Conservation (phyloP, 1,140 invertebrate species). For the Drosophila littoralis region DNA sequence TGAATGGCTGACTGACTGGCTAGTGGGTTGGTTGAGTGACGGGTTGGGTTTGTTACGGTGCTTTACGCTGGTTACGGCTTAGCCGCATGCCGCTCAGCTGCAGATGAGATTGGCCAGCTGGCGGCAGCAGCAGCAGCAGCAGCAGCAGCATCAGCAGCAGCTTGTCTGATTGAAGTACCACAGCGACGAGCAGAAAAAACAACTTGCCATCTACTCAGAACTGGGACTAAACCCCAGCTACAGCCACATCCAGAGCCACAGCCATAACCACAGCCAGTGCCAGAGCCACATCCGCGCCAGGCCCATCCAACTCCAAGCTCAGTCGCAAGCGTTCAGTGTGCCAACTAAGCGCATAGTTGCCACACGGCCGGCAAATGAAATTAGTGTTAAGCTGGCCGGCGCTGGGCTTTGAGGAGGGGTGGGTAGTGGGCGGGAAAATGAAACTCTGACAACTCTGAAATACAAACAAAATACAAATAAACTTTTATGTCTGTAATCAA, state of each 20-base stretch:
- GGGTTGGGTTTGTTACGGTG: constrained; percentile 3
- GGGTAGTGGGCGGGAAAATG: constrained; percentile 18
- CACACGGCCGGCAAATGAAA: constrained; percentile 57
- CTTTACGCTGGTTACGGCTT: neutral
- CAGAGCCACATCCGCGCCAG: neutral
- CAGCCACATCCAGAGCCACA: neutral
- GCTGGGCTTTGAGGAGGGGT: constrained; percentile 4
- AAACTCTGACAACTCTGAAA: constrained; percentile 21
- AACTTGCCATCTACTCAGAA: constrained; percentile 9
- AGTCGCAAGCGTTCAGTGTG: constrained; percentile 19
- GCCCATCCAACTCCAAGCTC: neutral
- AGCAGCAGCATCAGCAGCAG: constrained; percentile 4
- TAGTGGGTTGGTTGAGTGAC: neutral
- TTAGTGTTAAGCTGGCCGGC: constrained; percentile 60
- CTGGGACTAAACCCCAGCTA: neutral
- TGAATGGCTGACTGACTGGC: constrained; percentile 41
- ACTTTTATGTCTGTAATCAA: constrained; percentile 79
- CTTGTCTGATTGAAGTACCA: constrained; percentile 51
- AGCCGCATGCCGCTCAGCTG: neutral
- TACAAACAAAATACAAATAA: constrained; percentile 66
- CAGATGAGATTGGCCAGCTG: constrained; percentile 9
- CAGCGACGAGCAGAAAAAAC: constrained; percentile 38
- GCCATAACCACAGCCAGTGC: neutral
- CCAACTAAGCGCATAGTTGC: constrained; percentile 31
- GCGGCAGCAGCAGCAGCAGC: constrained; percentile 3